phyloP scores from a whole-genome alignment of 2,797 vertebrate species.

The Atherinosoma microstoma region DNA sequence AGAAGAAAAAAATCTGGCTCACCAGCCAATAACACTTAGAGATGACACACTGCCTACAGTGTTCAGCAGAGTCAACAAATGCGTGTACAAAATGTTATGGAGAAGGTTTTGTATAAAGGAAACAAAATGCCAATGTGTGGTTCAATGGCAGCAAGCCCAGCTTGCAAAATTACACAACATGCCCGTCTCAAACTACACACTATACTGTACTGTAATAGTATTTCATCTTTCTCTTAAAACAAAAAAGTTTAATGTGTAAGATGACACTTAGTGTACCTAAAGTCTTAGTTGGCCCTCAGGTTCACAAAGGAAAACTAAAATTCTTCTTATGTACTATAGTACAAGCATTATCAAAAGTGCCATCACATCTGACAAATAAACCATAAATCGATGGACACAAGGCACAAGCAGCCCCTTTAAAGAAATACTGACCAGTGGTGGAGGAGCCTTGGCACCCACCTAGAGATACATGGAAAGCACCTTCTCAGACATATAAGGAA shows the following conservation, averaged over 20 bases:
- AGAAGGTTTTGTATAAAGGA: constrained; percentile 62
- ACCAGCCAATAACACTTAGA: constrained; percentile 45
- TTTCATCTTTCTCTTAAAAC: constrained; percentile 27
- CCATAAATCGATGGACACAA: constrained; percentile 34
- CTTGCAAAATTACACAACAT: constrained; percentile 63
- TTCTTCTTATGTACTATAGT: neutral
- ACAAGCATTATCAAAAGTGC: constrained; percentile 6
- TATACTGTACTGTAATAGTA: constrained; percentile 24
- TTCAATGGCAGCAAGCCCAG: constrained; percentile 63
- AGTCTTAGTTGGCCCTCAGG: neutral
- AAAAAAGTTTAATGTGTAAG: neutral
- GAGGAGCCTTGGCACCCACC: constrained; percentile 63
- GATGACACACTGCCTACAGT: constrained; percentile 68
- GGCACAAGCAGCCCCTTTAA: constrained; percentile 42
- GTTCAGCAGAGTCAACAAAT: constrained; percentile 68
- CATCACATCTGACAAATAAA: constrained; percentile 48
- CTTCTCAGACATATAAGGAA: constrained; percentile 82
- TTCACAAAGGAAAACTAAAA: neutral
- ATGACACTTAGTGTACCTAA: constrained; percentile 6
- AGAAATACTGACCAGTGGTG: constrained; percentile 42
- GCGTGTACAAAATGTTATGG: constrained; percentile 64
- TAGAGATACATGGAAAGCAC: constrained; percentile 45
- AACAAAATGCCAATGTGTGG: constrained; percentile 70
- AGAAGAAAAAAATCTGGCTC: constrained; percentile 46
- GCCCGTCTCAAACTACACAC: constrained; percentile 54